Percentiles rank a stretch among this genome's conserved stretches.
Conservation (phyloP, 2,888 invertebrate genomes). For the Byasa hedistus region DNA sequence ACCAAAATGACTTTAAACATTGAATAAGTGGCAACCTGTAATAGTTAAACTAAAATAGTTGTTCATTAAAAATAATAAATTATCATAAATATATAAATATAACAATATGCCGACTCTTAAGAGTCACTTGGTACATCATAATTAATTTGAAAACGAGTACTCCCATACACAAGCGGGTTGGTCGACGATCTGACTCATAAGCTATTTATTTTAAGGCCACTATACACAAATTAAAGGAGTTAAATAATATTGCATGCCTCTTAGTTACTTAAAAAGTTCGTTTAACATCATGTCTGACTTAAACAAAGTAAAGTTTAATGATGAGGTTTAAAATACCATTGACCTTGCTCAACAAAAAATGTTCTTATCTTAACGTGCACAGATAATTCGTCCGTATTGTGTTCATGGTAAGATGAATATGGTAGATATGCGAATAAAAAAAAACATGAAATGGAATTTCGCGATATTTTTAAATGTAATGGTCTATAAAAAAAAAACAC, state of each 20-base stretch:
- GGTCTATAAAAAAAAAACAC: too few species aligned
- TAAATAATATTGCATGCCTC: slow-evolving; percentile 15
- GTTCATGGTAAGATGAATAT: not conserved
- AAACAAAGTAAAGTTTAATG: slow-evolving; percentile 13
- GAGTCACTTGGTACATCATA: slow-evolving; percentile 36
- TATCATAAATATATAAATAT: not conserved
- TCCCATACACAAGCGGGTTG: slow-evolving; percentile 18
- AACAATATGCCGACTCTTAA: slow-evolving; percentile 9
- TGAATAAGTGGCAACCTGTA: too few species aligned
- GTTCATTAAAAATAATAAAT: not conserved
- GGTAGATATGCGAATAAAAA: not conserved
- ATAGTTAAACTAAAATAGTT: not conserved
- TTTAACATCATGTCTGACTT: slow-evolving; percentile 3
- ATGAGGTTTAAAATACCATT: slow-evolving; percentile 9
- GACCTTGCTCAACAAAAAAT: slow-evolving; percentile 14
- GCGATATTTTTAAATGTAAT: too few species aligned
- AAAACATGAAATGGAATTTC: too few species aligned
- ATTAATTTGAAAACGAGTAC: slow-evolving; percentile 41
- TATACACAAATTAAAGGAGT: slow-evolving; percentile 25
- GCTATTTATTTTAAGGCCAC: slow-evolving; percentile 29
- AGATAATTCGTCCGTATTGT: not conserved
- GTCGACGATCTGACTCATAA: slow-evolving; percentile 30
- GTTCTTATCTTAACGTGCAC: not conserved
- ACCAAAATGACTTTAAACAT: too few species aligned
- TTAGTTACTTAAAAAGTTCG: not conserved